A percentile compares a stretch with the other conserved stretches of the same genome.
Evolutionary conservation across 37 sponge, comb jelly and placozoan species (phyloP).

Genomic region (Geodia barretti): DNA sequence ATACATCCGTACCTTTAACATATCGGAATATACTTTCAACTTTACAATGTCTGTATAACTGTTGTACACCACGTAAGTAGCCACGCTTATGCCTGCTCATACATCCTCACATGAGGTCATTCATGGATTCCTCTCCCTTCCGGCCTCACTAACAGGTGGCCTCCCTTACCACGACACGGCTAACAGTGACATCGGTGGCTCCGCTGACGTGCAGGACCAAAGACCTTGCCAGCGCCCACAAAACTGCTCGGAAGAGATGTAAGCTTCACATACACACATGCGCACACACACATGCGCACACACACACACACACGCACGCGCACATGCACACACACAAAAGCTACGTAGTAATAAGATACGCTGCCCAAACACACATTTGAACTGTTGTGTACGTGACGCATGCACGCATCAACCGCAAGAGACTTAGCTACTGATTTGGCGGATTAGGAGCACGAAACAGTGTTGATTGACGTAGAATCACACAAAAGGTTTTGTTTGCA

Average conservation of each 20-base stretch:
- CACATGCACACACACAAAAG: too few species aligned
- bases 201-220: too few species aligned
- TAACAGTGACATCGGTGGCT: slow-evolving; percentile 59
- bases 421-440: too few species aligned
- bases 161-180: slow-evolving; percentile 47
- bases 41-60: background rate
- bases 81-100: background rate
- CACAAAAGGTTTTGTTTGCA: too few species aligned
- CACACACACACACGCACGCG: too few species aligned
- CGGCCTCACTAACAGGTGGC: slow-evolving; percentile 36
- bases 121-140: background rate
- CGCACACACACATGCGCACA: background rate
- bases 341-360: too few species aligned
- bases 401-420: too few species aligned
- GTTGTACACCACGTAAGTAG: background rate
- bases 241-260: slow-evolving; percentile 66
- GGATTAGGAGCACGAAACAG: too few species aligned
- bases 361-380: too few species aligned
- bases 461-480: too few species aligned
- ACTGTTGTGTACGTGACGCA: too few species aligned
- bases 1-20: too few species aligned
- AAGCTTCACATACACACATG: background rate
- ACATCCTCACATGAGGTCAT: background rate
- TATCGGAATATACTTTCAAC: background rate
- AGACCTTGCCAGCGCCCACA: slow-evolving; percentile 39